A percentile compares a stretch with the other conserved stretches of the same genome.
Conservation (phyloP, 2,888 invertebrate species). For the Lamproptera curius region DNA sequence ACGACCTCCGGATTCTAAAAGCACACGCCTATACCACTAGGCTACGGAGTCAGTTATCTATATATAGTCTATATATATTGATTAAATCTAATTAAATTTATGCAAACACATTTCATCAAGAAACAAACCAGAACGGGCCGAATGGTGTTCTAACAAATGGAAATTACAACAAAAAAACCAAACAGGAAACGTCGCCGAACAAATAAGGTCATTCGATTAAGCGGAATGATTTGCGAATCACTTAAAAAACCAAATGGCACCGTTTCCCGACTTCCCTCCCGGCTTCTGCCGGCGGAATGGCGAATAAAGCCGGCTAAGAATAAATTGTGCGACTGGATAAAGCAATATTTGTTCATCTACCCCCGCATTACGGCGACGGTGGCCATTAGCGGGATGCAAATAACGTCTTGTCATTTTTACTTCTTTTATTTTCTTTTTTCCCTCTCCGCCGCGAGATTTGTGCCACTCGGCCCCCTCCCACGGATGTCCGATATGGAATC, state of each 20-base stretch:
- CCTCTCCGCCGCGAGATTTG: constrained; percentile 49
- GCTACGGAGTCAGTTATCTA: too few species aligned
- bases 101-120: too few species aligned
- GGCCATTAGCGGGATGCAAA: constrained; percentile 77
- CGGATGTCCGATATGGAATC: constrained; percentile 45
- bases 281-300: constrained; percentile 63
- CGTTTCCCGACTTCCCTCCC: constrained; percentile 53
- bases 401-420: constrained; percentile 77
- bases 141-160: constrained; percentile 20
- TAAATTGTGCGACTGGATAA: constrained; percentile 76
- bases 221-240: constrained; percentile 73
- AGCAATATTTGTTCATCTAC: constrained; percentile 77
- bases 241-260: constrained; percentile 71
- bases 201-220: constrained; percentile 71
- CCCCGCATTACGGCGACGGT: constrained; percentile 71
- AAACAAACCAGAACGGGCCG: too few species aligned
- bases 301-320: constrained; percentile 71
- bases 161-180: constrained; percentile 33
- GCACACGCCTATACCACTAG: too few species aligned
- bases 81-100: too few species aligned
- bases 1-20: too few species aligned
- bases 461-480: constrained; percentile 48
- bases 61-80: too few species aligned
- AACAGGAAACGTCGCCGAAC: constrained; percentile 48
- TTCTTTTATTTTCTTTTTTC: constrained; percentile 73